Base-by-base conservation (phyloP, 1,140 invertebrate species). In the Drosophila varians region DNA sequence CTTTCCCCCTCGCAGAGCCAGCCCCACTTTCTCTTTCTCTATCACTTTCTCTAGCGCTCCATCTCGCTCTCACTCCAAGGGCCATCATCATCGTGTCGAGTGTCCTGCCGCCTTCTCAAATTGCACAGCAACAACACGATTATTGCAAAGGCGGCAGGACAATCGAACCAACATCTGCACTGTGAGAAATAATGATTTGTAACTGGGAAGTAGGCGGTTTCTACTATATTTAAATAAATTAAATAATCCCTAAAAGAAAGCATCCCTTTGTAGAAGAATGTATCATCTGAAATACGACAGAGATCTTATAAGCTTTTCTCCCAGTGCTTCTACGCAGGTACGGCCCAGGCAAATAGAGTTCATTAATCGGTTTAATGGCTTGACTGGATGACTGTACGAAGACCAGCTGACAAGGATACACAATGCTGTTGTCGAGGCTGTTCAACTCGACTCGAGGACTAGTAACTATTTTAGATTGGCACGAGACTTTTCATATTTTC, bases 351-450 rank as follows among this genome's bases (percentile, higher is more conserved):
- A 84, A 84, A 84, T 84, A 84, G 57, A 72, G 80, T 78, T 86
- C 76, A 84, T 84, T 84, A 84, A 84, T 84, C 80, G 80, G 80
- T 86, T 84, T 84, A 84, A 86, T 84, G 76, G 76, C 65, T 61
- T 28, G 60, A 64, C 69, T 49, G 47, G 26, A 58, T 70, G 47
- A 71, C 58, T 43, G 36, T 51, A 58, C 53, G 47, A 42, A 9
- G 36, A 48, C 42, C 52, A 45, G 65, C 53, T 70, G 66, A 71
- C 68, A 71, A 69, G 54, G 53, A 71, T 58, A 70, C 47, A 31
- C 66, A 57, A 49, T 42, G 56, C 51, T 64, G 74, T 54, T 56
- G 51, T 47, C 42, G 48, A 40, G 74, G 38, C 46, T 58, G 42
- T 70, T 77, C 54, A 61, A 77, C 74, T 61, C 43, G 11, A 58